Conservation (phyloP, 2,797 vertebrate genomes). For the Taenioides sp. region DNA sequence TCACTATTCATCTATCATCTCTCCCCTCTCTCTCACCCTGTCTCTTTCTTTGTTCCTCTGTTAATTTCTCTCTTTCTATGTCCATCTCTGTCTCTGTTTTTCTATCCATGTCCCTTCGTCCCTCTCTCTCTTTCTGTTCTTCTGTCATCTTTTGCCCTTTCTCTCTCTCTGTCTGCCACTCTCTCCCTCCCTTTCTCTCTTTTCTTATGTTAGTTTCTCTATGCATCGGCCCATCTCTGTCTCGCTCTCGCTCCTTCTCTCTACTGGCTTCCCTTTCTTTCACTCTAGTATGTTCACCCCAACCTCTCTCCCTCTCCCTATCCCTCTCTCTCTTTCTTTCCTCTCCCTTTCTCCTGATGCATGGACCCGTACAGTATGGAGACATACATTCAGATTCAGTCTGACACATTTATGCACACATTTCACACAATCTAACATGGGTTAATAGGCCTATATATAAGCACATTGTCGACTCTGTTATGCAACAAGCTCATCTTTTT, state of each 20-base stretch:
- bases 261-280: neutral
- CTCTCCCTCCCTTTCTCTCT: neutral
- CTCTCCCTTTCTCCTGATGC: neutral
- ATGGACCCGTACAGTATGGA: constrained; percentile 11
- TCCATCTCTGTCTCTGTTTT: neutral
- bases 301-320: neutral
- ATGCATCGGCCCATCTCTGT: neutral
- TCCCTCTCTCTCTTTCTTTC: neutral
- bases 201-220: neutral
- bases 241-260: neutral
- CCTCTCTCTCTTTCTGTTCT: too few relatives aligned
- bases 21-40: neutral
- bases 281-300: neutral
- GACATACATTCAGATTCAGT: constrained; percentile 5
- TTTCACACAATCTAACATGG: neutral
- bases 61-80: neutral
- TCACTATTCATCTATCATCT: neutral
- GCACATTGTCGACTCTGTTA: neutral
- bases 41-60: neutral
- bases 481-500: neutral
- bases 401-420: constrained; percentile 14
- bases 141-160: too few relatives aligned
- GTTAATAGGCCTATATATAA: neutral
- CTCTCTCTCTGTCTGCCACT: neutral
- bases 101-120: too few relatives aligned